Percentiles rank a stretch among this genome's conserved stretches.
Evolutionary conservation across 2,113 vertebrate genomes (phyloP).

Genomic region (Brachypteracias leptosomus): DNA sequence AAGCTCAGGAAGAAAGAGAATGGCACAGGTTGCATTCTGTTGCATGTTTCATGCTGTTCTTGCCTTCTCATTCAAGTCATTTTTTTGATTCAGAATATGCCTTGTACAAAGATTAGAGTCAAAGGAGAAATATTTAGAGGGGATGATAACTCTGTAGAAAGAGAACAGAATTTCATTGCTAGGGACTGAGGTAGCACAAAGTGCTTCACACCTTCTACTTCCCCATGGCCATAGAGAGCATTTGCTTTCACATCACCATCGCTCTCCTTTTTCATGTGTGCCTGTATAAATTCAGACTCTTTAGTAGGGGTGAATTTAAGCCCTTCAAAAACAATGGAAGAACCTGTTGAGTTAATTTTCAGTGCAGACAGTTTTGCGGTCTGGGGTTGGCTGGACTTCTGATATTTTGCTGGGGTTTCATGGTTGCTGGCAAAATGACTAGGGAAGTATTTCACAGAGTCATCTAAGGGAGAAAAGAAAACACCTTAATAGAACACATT

Average conservation of each 20-base stretch:
- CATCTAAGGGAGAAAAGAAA: slow-evolving; percentile 2
- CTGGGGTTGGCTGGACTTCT: background rate
- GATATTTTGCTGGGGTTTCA: background rate
- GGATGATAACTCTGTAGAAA: background rate
- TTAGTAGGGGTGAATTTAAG: background rate
- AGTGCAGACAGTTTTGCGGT: background rate
- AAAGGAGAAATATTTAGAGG: background rate
- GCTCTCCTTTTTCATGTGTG: background rate
- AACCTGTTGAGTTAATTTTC: background rate
- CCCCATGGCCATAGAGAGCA: background rate
- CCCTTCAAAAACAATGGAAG: background rate
- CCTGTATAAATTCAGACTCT: background rate
- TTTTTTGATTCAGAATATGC: background rate
- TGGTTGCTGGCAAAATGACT: background rate
- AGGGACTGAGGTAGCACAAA: background rate
- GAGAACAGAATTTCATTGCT: background rate
- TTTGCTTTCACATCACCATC: background rate
- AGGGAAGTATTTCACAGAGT: background rate
- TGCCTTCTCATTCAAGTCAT: background rate
- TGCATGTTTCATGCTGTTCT: background rate
- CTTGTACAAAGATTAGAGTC: background rate
- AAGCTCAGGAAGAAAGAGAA: background rate
- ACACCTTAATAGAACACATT: background rate
- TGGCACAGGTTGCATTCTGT: accelerated
- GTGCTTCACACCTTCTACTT: background rate